These are phyloP conservation scores for Galerucella nymphaeae DNA, from an alignment of 2,888 invertebrate genomes.

Conservation along the genomic window DNA sequence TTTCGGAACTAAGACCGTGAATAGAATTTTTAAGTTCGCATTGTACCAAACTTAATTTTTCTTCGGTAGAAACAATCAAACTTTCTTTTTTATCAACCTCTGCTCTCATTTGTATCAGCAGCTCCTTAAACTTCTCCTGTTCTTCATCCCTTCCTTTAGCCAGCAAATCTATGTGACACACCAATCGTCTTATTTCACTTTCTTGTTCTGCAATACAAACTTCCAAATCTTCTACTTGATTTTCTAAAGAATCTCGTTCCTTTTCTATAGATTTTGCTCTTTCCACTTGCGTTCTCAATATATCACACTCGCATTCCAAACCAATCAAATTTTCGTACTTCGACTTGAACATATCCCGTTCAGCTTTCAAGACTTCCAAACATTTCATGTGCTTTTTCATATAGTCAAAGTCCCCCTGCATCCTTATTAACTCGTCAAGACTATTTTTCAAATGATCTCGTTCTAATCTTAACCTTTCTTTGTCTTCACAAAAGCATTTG, in stretches of 20 bases:
- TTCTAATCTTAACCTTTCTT: slow-evolving; percentile 59
- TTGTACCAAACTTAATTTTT: slow-evolving; percentile 58
- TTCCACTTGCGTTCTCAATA: slow-evolving; percentile 56
- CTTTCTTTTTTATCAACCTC: slow-evolving; percentile 59
- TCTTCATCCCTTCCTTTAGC: slow-evolving; percentile 59
- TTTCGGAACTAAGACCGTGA: slow-evolving; percentile 56
- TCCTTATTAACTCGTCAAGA: slow-evolving; percentile 53
- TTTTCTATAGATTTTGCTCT: slow-evolving; percentile 61
- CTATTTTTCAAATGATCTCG: slow-evolving; percentile 53
- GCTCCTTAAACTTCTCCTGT: slow-evolving; percentile 58
- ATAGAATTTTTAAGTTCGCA: slow-evolving; percentile 57
- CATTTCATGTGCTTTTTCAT: slow-evolving; percentile 50
- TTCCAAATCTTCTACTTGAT: slow-evolving; percentile 69
- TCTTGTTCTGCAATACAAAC: slow-evolving; percentile 70
- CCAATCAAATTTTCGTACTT: slow-evolving; percentile 58
- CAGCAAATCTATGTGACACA: slow-evolving; percentile 67
- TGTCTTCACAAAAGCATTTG: slow-evolving; percentile 50
- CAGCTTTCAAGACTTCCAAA: slow-evolving; percentile 57
- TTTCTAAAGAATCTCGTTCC: slow-evolving; percentile 66
- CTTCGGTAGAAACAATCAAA: slow-evolving; percentile 57
- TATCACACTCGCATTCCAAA: slow-evolving; percentile 57
- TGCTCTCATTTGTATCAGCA: slow-evolving; percentile 55
- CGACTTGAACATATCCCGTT: slow-evolving; percentile 60
- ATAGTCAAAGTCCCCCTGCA: slow-evolving; percentile 58
- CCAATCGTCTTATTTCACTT: slow-evolving; percentile 69